Evolutionary conservation across 1,140 invertebrate genomes (phyloP), one percentile per base, ranked within the genome.

Genomic region (Hylaeus anthracinus): DNA sequence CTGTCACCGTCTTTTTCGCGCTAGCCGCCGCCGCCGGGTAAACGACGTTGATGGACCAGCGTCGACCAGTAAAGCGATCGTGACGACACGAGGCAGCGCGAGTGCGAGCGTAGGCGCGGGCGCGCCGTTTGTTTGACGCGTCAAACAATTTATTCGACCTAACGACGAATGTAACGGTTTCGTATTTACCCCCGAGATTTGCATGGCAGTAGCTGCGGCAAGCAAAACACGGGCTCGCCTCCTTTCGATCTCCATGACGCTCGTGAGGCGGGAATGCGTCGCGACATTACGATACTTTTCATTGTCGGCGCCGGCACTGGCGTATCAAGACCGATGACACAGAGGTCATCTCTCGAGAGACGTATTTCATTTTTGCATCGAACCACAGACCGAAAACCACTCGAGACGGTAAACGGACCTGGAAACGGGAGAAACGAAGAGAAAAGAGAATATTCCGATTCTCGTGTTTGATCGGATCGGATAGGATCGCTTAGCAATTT

Each of bases 281-380:
- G 48, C 60, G 65, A 88, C 73, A 88, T 88, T 88, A 88, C 86
- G 87, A 86, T 80, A 77, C 79, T 86, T 79, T 70, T 69, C 65
- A 43, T 77, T 65, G 77, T 70, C 64, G 43, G 26, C 26, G 26
- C 26, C 3, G 39, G 75, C 53, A 72, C 45, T 1, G 45, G 45
- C 5, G 45, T 26, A 26, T 26, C 26, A 26, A 26, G 26, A 26
- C 70, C 81, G 81, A 67, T 55, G 67, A 51, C 58, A 43, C 5
- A 63, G 51, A 58, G 71, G 43, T 64, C 72, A 1, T 84, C 69
- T 64, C 85, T 39, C 63, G 71, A 58, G 86, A 81, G 55, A 12
- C 73, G 41, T 87, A 81, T 87, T 85, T 87, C 77, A 87, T 85
- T 78, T 85, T 71, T 53, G 56, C 64, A 15, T 53, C 72, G 83